These are phyloP conservation scores for Mycteria americana DNA, from an alignment of 2,797 vertebrate genomes.

Conservation along the genomic window DNA sequence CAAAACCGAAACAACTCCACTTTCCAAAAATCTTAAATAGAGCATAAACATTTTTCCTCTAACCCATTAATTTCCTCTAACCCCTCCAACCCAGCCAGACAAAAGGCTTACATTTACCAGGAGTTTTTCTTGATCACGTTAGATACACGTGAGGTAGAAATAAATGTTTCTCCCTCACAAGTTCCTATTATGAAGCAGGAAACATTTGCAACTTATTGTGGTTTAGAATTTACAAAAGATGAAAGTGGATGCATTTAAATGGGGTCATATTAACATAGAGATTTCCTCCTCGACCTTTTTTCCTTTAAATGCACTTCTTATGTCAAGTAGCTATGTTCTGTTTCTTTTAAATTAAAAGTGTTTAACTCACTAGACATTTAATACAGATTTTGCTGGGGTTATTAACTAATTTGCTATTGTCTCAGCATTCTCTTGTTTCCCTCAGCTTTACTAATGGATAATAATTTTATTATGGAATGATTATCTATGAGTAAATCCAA, in stretches of 20 bases:
- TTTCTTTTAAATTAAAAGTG: neutral
- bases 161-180: neutral
- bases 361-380: neutral
- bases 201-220: neutral
- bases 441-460: neutral
- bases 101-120: neutral
- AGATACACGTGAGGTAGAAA: neutral
- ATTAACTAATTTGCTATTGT: neutral
- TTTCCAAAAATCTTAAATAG: neutral
- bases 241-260: neutral
- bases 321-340: neutral
- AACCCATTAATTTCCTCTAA: neutral
- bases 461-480: neutral
- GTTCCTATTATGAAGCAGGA: neutral
- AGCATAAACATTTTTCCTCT: neutral
- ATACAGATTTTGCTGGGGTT: neutral
- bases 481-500: neutral
- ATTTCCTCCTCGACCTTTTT: neutral
- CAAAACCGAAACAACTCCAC: neutral
- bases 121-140: neutral
- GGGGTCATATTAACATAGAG: neutral
- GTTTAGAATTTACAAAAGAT: neutral
- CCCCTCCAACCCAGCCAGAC: neutral
- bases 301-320: neutral
- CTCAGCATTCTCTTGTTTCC: neutral